Evolutionary conservation across 2,113 vertebrate genomes (phyloP).

Genomic region (Cavia aperea): DNA sequence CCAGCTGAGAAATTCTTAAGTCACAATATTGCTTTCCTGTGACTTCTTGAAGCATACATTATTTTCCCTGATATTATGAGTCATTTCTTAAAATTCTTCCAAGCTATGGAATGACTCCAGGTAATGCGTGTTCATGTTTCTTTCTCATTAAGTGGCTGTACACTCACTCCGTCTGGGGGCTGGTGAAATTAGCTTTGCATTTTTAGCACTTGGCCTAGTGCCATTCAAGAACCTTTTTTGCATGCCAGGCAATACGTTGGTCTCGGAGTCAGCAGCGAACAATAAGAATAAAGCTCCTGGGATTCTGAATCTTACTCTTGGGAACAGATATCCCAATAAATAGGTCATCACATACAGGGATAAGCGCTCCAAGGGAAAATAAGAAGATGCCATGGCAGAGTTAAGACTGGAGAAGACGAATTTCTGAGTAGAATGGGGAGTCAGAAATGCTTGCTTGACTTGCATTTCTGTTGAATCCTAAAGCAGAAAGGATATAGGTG

Average conservation of each 20-base stretch:
- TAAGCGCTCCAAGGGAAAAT: neutral
- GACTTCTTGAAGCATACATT: slow-evolving; percentile 1
- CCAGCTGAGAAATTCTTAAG: slow-evolving; percentile 11
- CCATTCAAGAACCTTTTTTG: neutral
- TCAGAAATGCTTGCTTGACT: neutral
- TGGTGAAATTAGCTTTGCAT: slow-evolving; percentile 18
- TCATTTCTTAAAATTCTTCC: neutral
- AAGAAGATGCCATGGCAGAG: neutral
- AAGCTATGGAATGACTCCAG: neutral
- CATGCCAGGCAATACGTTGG: neutral
- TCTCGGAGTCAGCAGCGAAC: neutral
- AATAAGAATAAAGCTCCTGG: neutral
- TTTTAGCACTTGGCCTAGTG: neutral
- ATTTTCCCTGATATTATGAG: slow-evolving; percentile 14
- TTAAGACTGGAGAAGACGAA: neutral
- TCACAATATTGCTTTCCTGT: neutral
- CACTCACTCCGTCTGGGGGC: neutral
- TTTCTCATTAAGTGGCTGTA: slow-evolving; percentile 22
- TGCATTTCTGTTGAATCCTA: neutral
- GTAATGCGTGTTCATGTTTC: neutral
- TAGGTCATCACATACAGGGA: neutral
- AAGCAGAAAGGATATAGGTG: neutral
- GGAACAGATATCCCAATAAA: neutral
- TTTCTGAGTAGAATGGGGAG: neutral
- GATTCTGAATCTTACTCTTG: neutral